Base-by-base conservation (phyloP, 2,113 vertebrate genomes). In the Camelus bactrianus region DNA sequence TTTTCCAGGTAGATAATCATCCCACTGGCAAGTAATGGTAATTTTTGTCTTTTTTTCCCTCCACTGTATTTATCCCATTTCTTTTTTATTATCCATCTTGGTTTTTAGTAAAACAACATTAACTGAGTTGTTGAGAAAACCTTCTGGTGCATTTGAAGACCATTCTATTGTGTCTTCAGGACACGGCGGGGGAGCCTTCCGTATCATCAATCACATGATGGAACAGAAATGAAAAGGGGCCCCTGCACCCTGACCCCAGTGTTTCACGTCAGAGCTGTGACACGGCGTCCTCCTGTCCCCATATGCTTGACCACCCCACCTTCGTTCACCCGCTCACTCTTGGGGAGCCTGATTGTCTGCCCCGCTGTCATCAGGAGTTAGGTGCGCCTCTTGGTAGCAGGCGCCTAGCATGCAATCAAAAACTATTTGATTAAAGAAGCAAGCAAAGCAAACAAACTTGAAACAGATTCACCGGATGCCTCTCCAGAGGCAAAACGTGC, bases 21-120 rank as follows among this genome's bases (percentile, higher is more conserved):
- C 58, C 6, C 16, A 32, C 0, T 0, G 3, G 56, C 7, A 69
- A 38, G 28, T 19, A 3, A 4, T 0, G 3, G 70, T 50, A 32
- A 42, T 42, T 94, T 94, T 28, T 54, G 28, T 42, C 67, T 91
- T 4, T 73, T 73, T 28, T 56, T 70, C 73, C 73, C 38, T 42
- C 38, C 24, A 9, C 14, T 2, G 1, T 22, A 24, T 54, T 22
- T n/a, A n/a, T 54, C 62, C 85, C 62, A 3, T 50, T 95, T 86
- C 46, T 80, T 72, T 77, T 75, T 58, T 35, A 46, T 42, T 20
- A 19, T 28, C 32, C 9, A 2, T 70, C 81, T 60, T 0, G 2
- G n/a, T 89, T 80, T 80, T 84, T 87, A 84, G 75, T 35, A 87
- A 86, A 83, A 62, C 38, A 1, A 30, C 42, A 26, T 4, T 13